Percentiles rank a stretch among this genome's conserved stretches.
Evolutionary conservation across 53 echinoderm and acorn worm genomes (phyloP).

Genomic region (Holothuria scabra): DNA sequence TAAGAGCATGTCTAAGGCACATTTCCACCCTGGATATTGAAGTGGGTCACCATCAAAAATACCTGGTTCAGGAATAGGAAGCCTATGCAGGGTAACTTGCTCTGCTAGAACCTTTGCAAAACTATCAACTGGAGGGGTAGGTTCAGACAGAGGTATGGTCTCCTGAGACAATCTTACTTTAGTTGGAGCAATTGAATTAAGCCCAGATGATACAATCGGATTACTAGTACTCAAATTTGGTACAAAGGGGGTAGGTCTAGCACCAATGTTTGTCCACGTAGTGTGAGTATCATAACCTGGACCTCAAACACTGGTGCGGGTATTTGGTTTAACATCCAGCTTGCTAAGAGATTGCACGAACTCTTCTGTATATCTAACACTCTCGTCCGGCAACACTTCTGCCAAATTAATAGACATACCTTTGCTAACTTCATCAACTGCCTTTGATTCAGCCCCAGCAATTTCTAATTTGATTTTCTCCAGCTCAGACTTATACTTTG

Average conservation of each 20-base stretch:
- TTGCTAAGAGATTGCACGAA: neutral
- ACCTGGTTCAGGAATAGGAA: too few relatives aligned
- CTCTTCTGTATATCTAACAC: too few relatives aligned
- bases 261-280: too few relatives aligned
- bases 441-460: neutral
- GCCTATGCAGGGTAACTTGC: neutral
- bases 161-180: neutral
- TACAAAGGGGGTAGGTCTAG: too few relatives aligned
- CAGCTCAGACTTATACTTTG: constrained; percentile 4
- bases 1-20: neutral
- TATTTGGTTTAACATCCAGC: too few relatives aligned
- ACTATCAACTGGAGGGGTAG: neutral
- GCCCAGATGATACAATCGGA: neutral
- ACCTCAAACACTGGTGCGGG: too few relatives aligned
- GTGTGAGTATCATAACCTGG: too few relatives aligned
- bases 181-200: neutral
- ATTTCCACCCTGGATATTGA: too few relatives aligned
- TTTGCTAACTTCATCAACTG: neutral
- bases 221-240: too few relatives aligned
- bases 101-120: neutral
- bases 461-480: constrained; percentile 5
- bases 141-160: neutral
- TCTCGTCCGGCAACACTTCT: neutral
- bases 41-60: too few relatives aligned
- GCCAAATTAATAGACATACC: neutral